Evolutionary conservation across 2,113 vertebrate genomes (phyloP).

Genomic region (Pyxicephalus adspersus): DNA sequence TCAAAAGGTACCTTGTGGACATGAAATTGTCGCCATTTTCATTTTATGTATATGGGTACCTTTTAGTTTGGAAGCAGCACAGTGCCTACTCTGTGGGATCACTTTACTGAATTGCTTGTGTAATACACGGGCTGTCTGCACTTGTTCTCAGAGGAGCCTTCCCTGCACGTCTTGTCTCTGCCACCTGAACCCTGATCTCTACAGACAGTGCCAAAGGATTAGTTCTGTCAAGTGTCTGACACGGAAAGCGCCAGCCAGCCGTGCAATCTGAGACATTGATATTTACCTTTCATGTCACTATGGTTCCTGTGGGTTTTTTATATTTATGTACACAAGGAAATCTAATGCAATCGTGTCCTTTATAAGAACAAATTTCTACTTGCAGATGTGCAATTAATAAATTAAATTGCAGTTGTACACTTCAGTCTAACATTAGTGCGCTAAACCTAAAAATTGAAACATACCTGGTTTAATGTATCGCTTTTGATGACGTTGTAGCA

Average conservation of each 20-base stretch:
- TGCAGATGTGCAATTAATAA: not conserved
- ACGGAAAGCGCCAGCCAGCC: not conserved
- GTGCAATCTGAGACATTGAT: slow-evolving; percentile 16
- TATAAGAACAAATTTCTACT: not conserved
- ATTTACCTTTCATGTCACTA: slow-evolving; percentile 40
- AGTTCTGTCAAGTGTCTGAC: slow-evolving; percentile 18
- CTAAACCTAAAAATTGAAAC: too few relatives aligned
- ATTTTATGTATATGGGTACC: too few relatives aligned
- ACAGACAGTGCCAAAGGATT: not conserved
- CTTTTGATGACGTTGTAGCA: too few relatives aligned
- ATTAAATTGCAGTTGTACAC: not conserved
- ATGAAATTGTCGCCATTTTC: too few relatives aligned
- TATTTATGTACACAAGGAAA: slow-evolving; percentile 11
- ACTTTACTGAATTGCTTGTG: not conserved
- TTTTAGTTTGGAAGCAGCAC: too few relatives aligned
- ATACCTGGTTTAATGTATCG: too few relatives aligned
- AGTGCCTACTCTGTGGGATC: not conserved
- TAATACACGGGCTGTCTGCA: slow-evolving; percentile 7
- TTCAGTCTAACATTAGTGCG: too few relatives aligned
- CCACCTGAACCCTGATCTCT: accelerated
- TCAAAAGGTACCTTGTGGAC: too few relatives aligned
- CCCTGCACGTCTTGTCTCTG: slow-evolving; percentile 14
- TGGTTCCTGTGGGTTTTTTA: slow-evolving; percentile 31
- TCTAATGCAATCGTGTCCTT: not conserved
- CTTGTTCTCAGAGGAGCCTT: slow-evolving; percentile 25